Percentiles rank a stretch among this genome's conserved stretches.
Evolutionary conservation across 2,888 invertebrate species (phyloP).

Genomic region (Orthosia gracilis): DNA sequence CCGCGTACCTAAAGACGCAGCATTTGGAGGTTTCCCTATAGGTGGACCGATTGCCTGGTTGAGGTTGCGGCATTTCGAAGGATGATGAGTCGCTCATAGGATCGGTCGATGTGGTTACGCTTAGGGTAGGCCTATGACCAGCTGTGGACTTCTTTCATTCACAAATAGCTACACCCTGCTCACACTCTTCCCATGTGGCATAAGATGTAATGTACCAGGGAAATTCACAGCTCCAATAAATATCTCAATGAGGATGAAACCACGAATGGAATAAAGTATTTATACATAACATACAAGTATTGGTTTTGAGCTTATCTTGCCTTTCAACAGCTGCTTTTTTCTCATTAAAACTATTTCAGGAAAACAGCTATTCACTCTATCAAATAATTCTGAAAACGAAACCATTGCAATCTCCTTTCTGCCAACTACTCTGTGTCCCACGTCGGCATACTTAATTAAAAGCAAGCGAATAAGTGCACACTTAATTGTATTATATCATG

Average conservation of each 20-base stretch:
- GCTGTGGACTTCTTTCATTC: too few relatives aligned
- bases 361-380: neutral
- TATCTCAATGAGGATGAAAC: neutral
- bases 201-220: neutral
- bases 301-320: too few relatives aligned
- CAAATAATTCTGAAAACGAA: neutral
- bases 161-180: too few relatives aligned
- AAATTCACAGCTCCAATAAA: too few relatives aligned
- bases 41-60: too few relatives aligned
- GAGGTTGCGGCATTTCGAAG: too few relatives aligned
- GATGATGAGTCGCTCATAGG: too few relatives aligned
- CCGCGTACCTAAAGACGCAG: too few relatives aligned
- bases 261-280: neutral
- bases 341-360: neutral
- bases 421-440: slow-evolving; percentile 66
- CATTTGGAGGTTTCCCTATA: too few relatives aligned
- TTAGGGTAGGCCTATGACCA: too few relatives aligned
- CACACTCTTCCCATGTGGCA: too few relatives aligned
- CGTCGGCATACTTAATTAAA: slow-evolving; percentile 78
- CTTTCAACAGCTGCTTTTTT: neutral
- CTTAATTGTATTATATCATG: slow-evolving; percentile 80
- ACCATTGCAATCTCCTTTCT: slow-evolving; percentile 20
- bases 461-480: slow-evolving; percentile 78
- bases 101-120: too few relatives aligned
- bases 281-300: neutral